Evolutionary conservation across 2,113 vertebrate genomes (phyloP), one percentile per base, ranked within the genome.

Genomic region (Maccullochella peelii): DNA sequence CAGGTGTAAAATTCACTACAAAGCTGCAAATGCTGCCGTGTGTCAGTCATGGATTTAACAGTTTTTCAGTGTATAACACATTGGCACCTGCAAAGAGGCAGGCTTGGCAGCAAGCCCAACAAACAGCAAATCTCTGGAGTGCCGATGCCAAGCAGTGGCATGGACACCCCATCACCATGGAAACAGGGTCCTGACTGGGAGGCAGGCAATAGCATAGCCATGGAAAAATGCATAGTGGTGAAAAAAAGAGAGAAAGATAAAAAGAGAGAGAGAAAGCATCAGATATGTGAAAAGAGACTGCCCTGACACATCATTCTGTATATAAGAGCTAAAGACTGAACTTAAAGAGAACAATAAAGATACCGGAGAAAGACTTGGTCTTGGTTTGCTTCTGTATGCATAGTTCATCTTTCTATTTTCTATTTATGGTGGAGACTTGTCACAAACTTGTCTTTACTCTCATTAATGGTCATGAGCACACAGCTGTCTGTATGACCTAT

Each of bases 151-250:
- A 71, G 76, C 84, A 72, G 80, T 40, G 73, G 85, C 79, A 86
- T 33, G 66, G 84, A 87, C 87, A 78, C 83, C 78, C 62, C 30
- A 62, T 94, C 86, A 74, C 89, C 88, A 94, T 91, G 91, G 89
- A 86, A 83, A 94, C 88, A 27, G 58, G 75, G 86, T 84, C 82
- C 77, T 82, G 87, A 79, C 83, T 86, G 62, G 58, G 44, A 87
- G 80, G 62, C 30, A 52, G 68, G 30, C 42, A 42, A 14, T 59
- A 71, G 71, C 49, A 20, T 27, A 72, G 50, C 25, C 30, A 75
- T 18, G 23, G 47, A 36, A 63, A 74, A 70, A 83, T 67, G 58
- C 47, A 79, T 21, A 6, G 15, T 23, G 65, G 21, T 38, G 42
- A 78, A 40, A 77, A 21, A 54, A n/a, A 65, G 52, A 55, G 25